Conservation (phyloP, 2,113 vertebrate genomes). For the Bufo gargarizans region DNA sequence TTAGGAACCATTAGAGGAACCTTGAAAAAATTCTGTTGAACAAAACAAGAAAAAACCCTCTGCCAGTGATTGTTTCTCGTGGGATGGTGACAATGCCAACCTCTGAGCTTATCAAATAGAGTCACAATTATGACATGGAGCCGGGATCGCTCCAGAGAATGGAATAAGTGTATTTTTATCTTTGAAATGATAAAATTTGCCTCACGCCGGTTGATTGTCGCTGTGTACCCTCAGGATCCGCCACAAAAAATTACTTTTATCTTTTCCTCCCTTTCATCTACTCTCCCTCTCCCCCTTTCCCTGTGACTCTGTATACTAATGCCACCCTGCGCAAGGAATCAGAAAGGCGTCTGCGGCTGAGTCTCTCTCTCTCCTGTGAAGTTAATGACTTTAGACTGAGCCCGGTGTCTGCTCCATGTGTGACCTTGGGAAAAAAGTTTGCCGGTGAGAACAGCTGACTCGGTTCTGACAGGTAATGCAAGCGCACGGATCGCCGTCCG, state of each 20-base stretch:
- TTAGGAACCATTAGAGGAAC: background rate
- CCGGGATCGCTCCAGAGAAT: slow-evolving; percentile 41
- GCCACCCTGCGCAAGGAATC: background rate
- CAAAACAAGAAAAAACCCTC: background rate
- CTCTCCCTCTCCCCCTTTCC: slow-evolving; percentile 8
- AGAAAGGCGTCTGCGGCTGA: slow-evolving; percentile 16
- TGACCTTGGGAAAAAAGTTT: slow-evolving; percentile 39
- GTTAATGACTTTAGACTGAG: slow-evolving; percentile 48
- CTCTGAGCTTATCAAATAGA: slow-evolving; percentile 48
- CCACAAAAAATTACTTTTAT: slow-evolving; percentile 56
- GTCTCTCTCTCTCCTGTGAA: slow-evolving; percentile 36
- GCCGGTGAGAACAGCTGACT: background rate
- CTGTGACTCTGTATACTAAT: slow-evolving; percentile 35
- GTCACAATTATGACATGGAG: slow-evolving; percentile 41
- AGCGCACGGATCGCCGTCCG: background rate
- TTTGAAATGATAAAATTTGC: slow-evolving; percentile 59
- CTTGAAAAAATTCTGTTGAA: background rate
- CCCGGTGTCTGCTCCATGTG: background rate
- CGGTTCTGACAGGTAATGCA: background rate
- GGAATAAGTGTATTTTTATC: slow-evolving; percentile 55
- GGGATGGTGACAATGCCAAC: slow-evolving; percentile 18
- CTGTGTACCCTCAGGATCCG: slow-evolving; percentile 52
- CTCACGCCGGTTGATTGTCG: slow-evolving; percentile 45
- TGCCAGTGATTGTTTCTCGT: slow-evolving; percentile 12
- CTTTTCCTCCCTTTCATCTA: slow-evolving; percentile 45